Base-by-base conservation (phyloP, 2,888 invertebrate species). In the Torymus auratus region DNA sequence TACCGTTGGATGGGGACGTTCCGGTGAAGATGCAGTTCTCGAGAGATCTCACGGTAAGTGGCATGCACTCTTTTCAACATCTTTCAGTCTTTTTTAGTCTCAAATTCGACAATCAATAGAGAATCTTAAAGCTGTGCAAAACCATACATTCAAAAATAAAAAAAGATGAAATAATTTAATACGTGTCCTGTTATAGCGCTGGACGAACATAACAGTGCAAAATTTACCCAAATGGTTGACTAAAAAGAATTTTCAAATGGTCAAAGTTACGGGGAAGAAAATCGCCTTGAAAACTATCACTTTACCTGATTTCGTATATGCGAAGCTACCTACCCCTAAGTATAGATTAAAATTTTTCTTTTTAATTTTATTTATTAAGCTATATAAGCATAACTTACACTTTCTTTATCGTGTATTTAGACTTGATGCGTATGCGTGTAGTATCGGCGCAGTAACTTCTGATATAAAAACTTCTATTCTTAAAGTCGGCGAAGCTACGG, bases 231-330 rank as follows among this genome's bases (percentile, higher is more conserved):
- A 84, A 23, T 88, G 86, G 86, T 56, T 89, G 20, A 85, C 85
- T 3, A 88, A 89, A 72, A 89, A 90, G 20, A 91, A 92, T 82
- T 85, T 84, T 1, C 85, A 91, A 2, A 88, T 91, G 50, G 91
- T 92, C 85, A 83, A 90, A 12, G 89, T 94, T 68, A 89, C 90
- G 28, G 93, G 93, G 10, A 84, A 83, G 60, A 94, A 94, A 86
- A 86, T 84, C 3, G 92, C 93, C 83, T 85, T 85, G 2, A 86
- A 88, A 17, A 90, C 92, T 85, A 84, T 94, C 2, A 74, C 55
- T 2, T 61, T 89, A 50, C 82, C 84, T 60, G 71, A 83, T 50
- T 67, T 55, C 7, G 68, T 84, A 4, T 85, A 84, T 15, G 71
- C 83, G 1, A 83, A 81, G 56, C 72, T 87, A 50, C 84, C 86